phyloP scores from a whole-genome alignment of 2,797 vertebrate species.

The Liparis tanakae region DNA sequence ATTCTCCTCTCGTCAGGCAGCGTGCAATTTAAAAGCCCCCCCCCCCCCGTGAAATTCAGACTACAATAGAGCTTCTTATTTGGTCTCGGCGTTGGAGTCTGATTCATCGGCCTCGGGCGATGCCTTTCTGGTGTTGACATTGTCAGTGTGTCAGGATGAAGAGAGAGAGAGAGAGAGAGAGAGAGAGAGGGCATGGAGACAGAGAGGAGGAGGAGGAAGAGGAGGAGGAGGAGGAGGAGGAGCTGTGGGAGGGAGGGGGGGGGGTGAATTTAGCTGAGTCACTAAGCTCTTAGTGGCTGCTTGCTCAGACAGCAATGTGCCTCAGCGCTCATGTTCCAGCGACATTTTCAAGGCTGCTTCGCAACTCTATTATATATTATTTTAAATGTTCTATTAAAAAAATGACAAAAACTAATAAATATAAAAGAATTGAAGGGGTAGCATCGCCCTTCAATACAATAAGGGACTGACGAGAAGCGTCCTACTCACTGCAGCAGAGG shows the following conservation, averaged over 20 bases:
- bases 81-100: slow-evolving; percentile 9
- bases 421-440: neutral
- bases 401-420: neutral
- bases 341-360: slow-evolving; percentile 3
- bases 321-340: slow-evolving; percentile 15
- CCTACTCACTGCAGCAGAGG: neutral
- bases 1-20: slow-evolving; percentile 16
- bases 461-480: neutral
- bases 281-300: slow-evolving; percentile 53
- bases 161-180: slow-evolving; percentile 20
- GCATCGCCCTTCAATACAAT: neutral
- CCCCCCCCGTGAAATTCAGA: slow-evolving; percentile 25
- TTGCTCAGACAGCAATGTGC: slow-evolving; percentile 41
- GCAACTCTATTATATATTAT: neutral
- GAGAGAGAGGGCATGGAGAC: slow-evolving; percentile 29
- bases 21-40: slow-evolving; percentile 27
- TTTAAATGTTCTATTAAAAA: no score
- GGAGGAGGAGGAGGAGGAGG: neutral
- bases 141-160: slow-evolving; percentile 49
- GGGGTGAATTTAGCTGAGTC: slow-evolving; percentile 65
- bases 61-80: slow-evolving; percentile 30
- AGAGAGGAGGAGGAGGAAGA: neutral
- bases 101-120: slow-evolving; percentile 42
- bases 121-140: slow-evolving; percentile 42
- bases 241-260: neutral